A percentile compares a stretch with the other conserved stretches of the same genome.
Conservation (phyloP, 2,797 vertebrate species). For the Rousettus madagascariensis region DNA sequence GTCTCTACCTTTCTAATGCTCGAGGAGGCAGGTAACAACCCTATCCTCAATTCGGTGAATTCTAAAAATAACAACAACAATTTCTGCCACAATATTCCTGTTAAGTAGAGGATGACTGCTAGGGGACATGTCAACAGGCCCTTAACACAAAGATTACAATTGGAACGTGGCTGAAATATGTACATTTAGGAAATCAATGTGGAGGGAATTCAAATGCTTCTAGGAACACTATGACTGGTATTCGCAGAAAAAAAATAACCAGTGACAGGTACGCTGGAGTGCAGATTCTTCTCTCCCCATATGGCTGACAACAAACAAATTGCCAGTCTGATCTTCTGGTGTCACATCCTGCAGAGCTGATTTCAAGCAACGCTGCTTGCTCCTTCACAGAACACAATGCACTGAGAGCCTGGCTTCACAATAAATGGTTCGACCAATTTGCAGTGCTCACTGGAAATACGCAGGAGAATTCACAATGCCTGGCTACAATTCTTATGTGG, state of each 20-base stretch:
- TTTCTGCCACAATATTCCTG: background rate
- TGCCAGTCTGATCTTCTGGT: slow-evolving; percentile 65
- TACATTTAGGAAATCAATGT: background rate
- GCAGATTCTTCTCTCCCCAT: slow-evolving; percentile 22
- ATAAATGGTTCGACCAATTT: slow-evolving; percentile 79
- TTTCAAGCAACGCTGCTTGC: slow-evolving; percentile 74
- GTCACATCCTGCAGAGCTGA: slow-evolving; percentile 71
- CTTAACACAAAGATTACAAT: background rate
- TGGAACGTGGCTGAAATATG: fast-evolving
- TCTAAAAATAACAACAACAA: background rate
- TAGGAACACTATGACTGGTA: background rate
- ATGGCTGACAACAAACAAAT: slow-evolving; percentile 78
- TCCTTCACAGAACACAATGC: slow-evolving; percentile 74
- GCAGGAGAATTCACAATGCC: slow-evolving; percentile 74
- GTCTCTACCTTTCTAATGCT: background rate
- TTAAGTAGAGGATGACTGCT: background rate
- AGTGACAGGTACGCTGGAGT: slow-evolving; percentile 57
- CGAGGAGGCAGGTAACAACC: background rate
- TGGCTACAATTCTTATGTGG: slow-evolving; percentile 76
- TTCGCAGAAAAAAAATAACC: background rate
- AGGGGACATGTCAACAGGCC: background rate
- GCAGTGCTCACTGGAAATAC: slow-evolving; percentile 75
- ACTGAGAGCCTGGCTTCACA: slow-evolving; percentile 63
- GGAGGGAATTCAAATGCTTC: background rate
- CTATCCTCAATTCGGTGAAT: background rate